These are phyloP conservation scores for Blera fallax DNA, from an alignment of 2,888 invertebrate genomes.

Conservation along the genomic window DNA sequence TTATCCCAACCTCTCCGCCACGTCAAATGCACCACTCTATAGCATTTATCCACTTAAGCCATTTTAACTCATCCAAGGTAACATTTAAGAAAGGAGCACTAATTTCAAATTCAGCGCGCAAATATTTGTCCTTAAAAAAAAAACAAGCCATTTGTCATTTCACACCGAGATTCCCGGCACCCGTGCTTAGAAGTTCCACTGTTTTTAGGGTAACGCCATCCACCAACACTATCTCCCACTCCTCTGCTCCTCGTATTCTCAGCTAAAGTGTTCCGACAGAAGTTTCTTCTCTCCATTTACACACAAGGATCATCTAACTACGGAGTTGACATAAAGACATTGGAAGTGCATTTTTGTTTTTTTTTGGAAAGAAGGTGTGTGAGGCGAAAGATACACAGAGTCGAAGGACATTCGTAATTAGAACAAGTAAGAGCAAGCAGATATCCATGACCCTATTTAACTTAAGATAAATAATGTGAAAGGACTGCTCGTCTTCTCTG, in stretches of 20 bases:
- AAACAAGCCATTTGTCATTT: constrained; percentile 63
- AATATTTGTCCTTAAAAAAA: constrained; percentile 57
- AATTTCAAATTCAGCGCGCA: constrained; percentile 59
- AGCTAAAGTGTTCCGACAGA: constrained; percentile 51
- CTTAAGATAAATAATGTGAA: constrained; percentile 55
- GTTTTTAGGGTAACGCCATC: constrained; percentile 8
- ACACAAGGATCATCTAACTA: constrained; percentile 22
- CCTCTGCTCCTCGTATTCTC: constrained; percentile 34
- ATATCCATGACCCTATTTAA: constrained; percentile 70
- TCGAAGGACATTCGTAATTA: constrained; percentile 67
- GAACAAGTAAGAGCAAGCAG: constrained; percentile 64
- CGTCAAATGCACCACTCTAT: neutral
- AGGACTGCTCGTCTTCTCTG: constrained; percentile 16
- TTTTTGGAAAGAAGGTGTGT: neutral
- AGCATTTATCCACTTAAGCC: constrained; percentile 8
- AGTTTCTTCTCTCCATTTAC: constrained; percentile 48
- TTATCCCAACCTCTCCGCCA: neutral
- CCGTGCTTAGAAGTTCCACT: neutral
- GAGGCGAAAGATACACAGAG: constrained; percentile 4
- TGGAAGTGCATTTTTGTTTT: constrained; percentile 10
- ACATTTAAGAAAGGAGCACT: constrained; percentile 12
- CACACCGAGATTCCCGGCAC: neutral
- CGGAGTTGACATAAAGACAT: constrained; percentile 12
- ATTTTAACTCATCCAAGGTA: neutral
- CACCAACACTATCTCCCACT: constrained; percentile 11